Conservation (phyloP, 2,113 vertebrate species). For the Chitala chitala region DNA sequence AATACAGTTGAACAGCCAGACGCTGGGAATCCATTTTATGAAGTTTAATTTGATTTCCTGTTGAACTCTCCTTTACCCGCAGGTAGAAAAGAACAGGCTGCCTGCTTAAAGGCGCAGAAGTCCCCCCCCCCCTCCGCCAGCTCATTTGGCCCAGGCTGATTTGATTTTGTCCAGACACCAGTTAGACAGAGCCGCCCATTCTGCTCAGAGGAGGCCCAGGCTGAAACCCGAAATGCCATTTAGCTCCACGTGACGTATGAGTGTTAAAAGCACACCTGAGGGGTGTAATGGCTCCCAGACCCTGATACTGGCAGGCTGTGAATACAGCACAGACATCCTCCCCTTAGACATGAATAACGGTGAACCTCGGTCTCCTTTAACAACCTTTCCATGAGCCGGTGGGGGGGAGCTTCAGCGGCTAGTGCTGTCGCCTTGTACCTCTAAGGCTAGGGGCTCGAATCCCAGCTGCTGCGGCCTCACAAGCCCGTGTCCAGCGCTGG, state of each 20-base stretch:
- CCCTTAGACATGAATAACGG: neutral
- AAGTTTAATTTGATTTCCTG: conserved; percentile 49
- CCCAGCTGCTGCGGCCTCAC: no score
- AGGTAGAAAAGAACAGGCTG: conserved; percentile 6
- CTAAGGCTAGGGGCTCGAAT: no score
- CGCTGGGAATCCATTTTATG: conserved; percentile 35
- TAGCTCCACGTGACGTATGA: conserved; percentile 19
- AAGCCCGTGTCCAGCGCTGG: no score
- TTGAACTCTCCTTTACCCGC: conserved; percentile 55
- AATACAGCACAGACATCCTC: neutral
- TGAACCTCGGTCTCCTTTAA: neutral
- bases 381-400: no score
- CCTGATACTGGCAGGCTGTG: neutral
- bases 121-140: neutral
- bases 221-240: conserved; percentile 14
- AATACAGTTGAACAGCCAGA: conserved; percentile 39
- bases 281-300: conserved; percentile 38
- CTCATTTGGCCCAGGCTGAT: conserved; percentile 15
- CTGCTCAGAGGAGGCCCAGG: conserved; percentile 34
- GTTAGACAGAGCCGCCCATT: conserved; percentile 46
- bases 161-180: conserved; percentile 46
- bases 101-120: neutral
- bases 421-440: no score
- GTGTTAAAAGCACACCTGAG: conserved; percentile 43
- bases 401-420: no score